Conservation (phyloP, 2,888 invertebrate genomes). For the Teleogryllus oceanicus region DNA sequence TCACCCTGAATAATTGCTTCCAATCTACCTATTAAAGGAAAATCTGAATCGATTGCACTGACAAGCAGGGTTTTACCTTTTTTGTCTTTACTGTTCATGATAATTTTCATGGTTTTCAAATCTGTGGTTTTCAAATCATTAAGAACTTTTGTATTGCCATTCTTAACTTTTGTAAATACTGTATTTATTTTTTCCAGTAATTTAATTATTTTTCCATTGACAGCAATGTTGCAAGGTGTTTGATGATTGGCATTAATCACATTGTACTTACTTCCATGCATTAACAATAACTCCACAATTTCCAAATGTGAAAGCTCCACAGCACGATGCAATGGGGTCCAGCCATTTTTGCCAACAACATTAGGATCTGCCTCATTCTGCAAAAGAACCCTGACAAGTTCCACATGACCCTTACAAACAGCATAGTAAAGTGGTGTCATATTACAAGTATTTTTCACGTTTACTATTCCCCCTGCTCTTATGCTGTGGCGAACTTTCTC, state of each 20-base stretch:
- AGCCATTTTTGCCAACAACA: constrained; percentile 5
- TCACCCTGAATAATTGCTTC: background rate
- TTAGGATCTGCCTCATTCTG: constrained; percentile 35
- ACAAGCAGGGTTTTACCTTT: background rate
- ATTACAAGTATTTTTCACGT: constrained; percentile 33
- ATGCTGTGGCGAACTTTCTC: background rate
- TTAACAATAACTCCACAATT: background rate
- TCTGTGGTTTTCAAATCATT: background rate
- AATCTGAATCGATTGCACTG: background rate
- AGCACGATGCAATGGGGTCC: background rate
- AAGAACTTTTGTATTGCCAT: background rate
- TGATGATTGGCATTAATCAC: background rate
- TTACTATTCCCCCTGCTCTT: background rate
- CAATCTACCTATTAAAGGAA: background rate
- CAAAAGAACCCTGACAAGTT: constrained; percentile 36
- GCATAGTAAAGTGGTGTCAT: constrained; percentile 41
- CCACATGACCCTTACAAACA: constrained; percentile 39
- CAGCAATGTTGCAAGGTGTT: background rate
- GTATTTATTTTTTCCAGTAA: background rate
- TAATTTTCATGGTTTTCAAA: background rate
- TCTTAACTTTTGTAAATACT: background rate
- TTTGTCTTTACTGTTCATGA: background rate
- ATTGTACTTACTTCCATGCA: background rate
- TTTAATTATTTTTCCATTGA: background rate
- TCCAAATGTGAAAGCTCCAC: background rate